Evolutionary conservation across 1,140 invertebrate species (phyloP).

Genomic region (Drosophila asahinai): DNA sequence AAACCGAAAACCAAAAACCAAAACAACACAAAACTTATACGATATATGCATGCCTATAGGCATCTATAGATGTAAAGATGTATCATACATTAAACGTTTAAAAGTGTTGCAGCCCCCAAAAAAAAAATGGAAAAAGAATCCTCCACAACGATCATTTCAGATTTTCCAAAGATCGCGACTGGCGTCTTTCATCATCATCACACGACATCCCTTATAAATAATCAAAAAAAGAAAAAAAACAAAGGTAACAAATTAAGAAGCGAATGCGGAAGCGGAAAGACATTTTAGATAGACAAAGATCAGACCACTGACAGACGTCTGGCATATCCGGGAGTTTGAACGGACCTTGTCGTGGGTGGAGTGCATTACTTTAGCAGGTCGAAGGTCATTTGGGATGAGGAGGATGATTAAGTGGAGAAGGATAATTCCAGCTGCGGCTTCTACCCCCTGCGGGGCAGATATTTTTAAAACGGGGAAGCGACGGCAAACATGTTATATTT

Average conservation of each 20-base stretch:
- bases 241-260: constrained; percentile 22
- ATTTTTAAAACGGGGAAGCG: constrained; percentile 44
- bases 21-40: constrained; percentile 51
- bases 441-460: constrained; percentile 32
- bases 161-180: constrained; percentile 25
- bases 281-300: constrained; percentile 65
- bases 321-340: constrained; percentile 35
- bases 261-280: constrained; percentile 16
- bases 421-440: constrained; percentile 58
- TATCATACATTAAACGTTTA: constrained; percentile 59
- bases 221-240: constrained; percentile 32
- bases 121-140: neutral
- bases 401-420: constrained; percentile 7
- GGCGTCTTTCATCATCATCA: constrained; percentile 14
- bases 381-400: constrained; percentile 6
- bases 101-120: constrained; percentile 41
- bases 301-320: constrained; percentile 35
- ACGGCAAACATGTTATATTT: constrained; percentile 72
- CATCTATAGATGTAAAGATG: neutral
- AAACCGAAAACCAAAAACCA: constrained; percentile 38
- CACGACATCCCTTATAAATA: constrained; percentile 35
- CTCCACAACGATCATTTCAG: constrained; percentile 42
- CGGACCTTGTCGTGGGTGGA: constrained; percentile 7
- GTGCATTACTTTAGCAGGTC: constrained; percentile 42
- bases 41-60: constrained; percentile 37